Evolutionary conservation across 2,888 invertebrate genomes (phyloP), one percentile per base, ranked within the genome.

Genomic region (Deilephila porcellus): DNA sequence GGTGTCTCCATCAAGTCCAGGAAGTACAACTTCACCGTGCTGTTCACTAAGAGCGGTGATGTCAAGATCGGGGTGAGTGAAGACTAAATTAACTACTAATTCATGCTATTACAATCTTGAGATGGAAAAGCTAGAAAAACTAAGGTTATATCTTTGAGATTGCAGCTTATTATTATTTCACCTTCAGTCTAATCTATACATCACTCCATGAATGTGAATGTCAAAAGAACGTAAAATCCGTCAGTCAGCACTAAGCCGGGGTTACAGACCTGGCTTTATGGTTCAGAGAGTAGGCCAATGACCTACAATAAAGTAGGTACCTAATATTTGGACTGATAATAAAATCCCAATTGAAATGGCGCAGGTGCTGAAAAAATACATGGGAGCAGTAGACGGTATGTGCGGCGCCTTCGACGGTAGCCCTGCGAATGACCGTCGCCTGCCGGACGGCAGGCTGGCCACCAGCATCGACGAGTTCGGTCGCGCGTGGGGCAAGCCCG

Each of bases 341-440:
- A 45, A 32, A 32, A 1, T 45, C 11, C 11, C 14, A 14, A 45
- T 14, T 45, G 11, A 32, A 32, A 45, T 45, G 11, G 0, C 56
- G 75, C 72, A 96, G 96, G 92, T 95, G 0, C 93, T 96, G 0
- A 95, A 96, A 72, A 96, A 95, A 80, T 93, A 96, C 79, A 87
- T 92, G 75, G 95, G 96, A 11, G 93, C 95, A 62, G 96, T 98
- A 0, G 97, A 97, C 82, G 98, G 98, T 0, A 91, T 98, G 14
- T 98, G 98, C 85, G 98, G 98, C 2, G 96, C 95, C 75, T 97
- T 96, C 87, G 97, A 97, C 88, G 96, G 96, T 1, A 90, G 95
- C 45, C 82, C 93, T 0, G 82, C 85, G 63, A 97, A 98, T 88
- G 98, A 98, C 85, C 96, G 96, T 71, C 95, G 96, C 3, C 94